These are phyloP conservation scores for Trichoplusia ni DNA, from an alignment of 1,140 invertebrate genomes.

Conservation along the genomic window DNA sequence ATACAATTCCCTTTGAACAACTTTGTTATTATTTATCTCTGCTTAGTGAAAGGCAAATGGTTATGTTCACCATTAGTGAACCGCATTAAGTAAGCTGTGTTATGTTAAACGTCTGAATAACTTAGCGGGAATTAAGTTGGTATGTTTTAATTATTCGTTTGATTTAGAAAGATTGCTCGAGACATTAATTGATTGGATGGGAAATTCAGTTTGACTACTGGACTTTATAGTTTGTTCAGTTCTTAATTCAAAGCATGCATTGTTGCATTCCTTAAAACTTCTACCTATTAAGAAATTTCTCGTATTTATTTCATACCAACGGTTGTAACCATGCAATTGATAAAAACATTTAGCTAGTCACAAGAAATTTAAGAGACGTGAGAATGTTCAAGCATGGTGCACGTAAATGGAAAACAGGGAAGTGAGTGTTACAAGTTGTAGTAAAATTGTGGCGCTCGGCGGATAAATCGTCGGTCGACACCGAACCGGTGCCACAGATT, in stretches of 20 bases:
- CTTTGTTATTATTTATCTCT: conserved; percentile 30
- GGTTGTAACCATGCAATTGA: no score
- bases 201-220: neutral
- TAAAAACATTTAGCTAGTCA: neutral
- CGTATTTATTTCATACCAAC: no score
- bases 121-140: neutral
- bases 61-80: conserved; percentile 15
- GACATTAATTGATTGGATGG: neutral
- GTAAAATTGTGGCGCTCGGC: neutral
- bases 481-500: neutral
- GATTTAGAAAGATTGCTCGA: no score
- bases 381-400: neutral
- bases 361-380: conserved; percentile 2
- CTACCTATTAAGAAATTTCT: no score
- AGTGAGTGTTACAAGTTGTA: conserved; percentile 1
- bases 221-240: neutral
- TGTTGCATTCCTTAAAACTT: no score
- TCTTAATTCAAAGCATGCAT: neutral
- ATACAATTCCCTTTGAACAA: conserved; percentile 27
- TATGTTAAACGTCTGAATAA: conserved; percentile 18
- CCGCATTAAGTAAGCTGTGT: conserved; percentile 12
- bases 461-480: conserved; percentile 3
- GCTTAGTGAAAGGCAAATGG: conserved; percentile 27
- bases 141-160: neutral
- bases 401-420: neutral